phyloP scores from a whole-genome alignment of 2,888 invertebrate species.

The Ametastegia equiseti region DNA sequence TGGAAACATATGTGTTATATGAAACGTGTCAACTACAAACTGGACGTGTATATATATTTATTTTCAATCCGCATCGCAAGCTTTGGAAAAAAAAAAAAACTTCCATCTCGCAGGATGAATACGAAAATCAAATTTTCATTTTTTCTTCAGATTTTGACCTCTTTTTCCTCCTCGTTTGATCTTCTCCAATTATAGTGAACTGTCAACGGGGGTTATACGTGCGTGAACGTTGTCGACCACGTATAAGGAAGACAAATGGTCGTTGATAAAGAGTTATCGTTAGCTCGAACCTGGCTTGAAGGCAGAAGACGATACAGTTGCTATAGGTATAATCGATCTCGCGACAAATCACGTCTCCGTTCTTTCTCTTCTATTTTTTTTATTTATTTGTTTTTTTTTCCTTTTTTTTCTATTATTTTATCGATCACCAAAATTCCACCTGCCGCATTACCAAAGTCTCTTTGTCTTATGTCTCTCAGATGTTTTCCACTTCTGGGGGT shows the following conservation, averaged over 20 bases:
- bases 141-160: background rate
- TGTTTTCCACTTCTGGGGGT: too few relatives aligned
- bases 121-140: background rate
- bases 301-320: background rate
- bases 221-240: background rate
- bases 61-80: background rate
- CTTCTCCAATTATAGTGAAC: background rate
- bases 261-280: slow-evolving; percentile 8
- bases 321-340: background rate
- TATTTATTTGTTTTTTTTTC: too few relatives aligned
- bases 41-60: too few relatives aligned
- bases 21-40: too few relatives aligned
- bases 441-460: too few relatives aligned
- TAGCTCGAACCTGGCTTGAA: background rate
- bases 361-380: too few relatives aligned
- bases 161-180: background rate
- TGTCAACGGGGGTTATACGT: background rate
- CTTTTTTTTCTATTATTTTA: too few relatives aligned
- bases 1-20: too few relatives aligned
- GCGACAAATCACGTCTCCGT: background rate
- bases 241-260: background rate
- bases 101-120: background rate
- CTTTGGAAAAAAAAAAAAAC: background rate
- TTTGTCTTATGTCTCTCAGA: too few relatives aligned
- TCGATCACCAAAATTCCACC: background rate